Percentiles rank a stretch among this genome's conserved stretches.
Evolutionary conservation across 2,797 vertebrate genomes (phyloP).

Genomic region (Loris lydekkerianus): DNA sequence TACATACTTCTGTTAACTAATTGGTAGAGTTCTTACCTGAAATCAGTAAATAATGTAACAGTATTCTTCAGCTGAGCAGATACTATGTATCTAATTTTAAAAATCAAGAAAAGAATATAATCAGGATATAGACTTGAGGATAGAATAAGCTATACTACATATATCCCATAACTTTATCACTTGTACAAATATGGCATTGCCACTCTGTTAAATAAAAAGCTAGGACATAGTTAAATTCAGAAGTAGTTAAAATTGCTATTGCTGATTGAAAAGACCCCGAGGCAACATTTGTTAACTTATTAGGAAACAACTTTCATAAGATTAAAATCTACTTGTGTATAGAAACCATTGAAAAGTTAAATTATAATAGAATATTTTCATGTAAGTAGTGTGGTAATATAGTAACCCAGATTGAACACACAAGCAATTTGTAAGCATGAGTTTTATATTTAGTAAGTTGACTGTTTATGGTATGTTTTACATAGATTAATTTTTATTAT

Average conservation of each 20-base stretch:
- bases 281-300: constrained; percentile 44
- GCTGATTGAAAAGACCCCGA: constrained; percentile 23
- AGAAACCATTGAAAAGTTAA: constrained; percentile 55
- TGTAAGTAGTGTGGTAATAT: neutral
- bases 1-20: neutral
- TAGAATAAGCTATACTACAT: neutral
- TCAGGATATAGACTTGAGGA: neutral
- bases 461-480: constrained; percentile 8
- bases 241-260: constrained; percentile 30
- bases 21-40: neutral
- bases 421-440: neutral
- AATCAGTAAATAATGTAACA: constrained; percentile 26
- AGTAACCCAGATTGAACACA: constrained; percentile 44
- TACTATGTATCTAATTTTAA: neutral
- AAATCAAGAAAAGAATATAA: neutral
- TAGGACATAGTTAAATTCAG: constrained; percentile 53
- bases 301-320: constrained; percentile 14
- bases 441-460: constrained; percentile 56
- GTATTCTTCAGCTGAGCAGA: constrained; percentile 5
- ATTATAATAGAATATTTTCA: constrained; percentile 57
- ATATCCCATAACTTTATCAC: neutral
- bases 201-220: neutral
- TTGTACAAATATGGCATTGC: neutral
- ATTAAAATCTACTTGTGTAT: constrained; percentile 58
- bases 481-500: constrained; percentile 38